A percentile compares a stretch with the other conserved stretches of the same genome.
Evolutionary conservation across 1,140 invertebrate species (phyloP).

Genomic region (Aphaenogaster rudis): DNA sequence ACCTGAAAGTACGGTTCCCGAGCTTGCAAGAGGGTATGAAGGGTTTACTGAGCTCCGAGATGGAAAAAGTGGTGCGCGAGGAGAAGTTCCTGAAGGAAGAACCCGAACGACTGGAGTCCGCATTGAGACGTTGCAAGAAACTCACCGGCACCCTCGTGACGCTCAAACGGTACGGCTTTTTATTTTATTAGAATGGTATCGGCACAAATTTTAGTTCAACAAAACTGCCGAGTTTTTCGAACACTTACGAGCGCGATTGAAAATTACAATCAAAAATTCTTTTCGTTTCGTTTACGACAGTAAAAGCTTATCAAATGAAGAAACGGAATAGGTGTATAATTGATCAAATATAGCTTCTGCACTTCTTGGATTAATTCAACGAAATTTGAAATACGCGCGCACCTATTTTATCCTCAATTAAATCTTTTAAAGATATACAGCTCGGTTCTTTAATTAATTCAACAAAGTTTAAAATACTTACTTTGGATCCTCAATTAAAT

Average conservation of each 20-base stretch:
- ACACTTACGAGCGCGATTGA: background rate
- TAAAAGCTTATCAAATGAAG: background rate
- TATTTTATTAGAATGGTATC: background rate
- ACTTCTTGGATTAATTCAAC: no score
- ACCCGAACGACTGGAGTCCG: conserved; percentile 96
- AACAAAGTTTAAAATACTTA: no score
- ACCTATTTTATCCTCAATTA: no score
- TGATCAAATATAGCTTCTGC: no score
- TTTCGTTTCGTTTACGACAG: background rate
- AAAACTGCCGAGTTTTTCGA: background rate
- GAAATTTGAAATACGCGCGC: no score
- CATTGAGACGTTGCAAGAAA: conserved; percentile 97
- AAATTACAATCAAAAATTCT: background rate
- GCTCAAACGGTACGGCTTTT: conserved; percentile 93
- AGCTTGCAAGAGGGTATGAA: conserved; percentile 96
- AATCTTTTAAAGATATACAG: no score
- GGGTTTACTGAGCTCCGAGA: conserved; percentile 94
- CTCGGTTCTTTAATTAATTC: no score
- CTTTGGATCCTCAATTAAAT: no score
- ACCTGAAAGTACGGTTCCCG: conserved; percentile 97
- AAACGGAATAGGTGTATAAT: background rate
- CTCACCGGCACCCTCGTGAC: conserved; percentile 98
- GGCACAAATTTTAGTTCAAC: background rate
- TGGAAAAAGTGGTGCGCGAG: conserved; percentile 97
- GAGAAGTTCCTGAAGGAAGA: conserved; percentile 99